Percentiles rank a stretch among this genome's conserved stretches.
Evolutionary conservation across 2,797 vertebrate species (phyloP).

Genomic region (Circus cinereus): DNA sequence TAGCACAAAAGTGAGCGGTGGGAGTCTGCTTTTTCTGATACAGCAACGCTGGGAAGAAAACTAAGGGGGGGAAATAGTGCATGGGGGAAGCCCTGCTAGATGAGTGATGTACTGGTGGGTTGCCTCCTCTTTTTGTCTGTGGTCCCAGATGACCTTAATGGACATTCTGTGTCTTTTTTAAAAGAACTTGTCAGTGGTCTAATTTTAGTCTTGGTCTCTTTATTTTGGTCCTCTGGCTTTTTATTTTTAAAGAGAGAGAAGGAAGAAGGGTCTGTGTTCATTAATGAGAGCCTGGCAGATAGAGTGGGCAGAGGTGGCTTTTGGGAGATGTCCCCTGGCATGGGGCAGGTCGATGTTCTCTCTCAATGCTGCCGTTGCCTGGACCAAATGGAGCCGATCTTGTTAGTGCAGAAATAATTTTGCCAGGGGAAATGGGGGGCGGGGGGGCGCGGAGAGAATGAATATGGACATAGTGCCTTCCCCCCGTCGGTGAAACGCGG

Average conservation of each 20-base stretch:
- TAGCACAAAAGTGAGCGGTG: background rate
- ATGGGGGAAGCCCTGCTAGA: background rate
- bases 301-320: background rate
- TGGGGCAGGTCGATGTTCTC: background rate
- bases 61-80: background rate
- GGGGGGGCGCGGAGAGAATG: background rate
- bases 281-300: background rate
- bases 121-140: fast-evolving
- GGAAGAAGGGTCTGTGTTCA: background rate
- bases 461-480: background rate
- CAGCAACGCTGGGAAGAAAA: background rate
- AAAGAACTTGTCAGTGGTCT: background rate
- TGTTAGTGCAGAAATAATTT: constrained; percentile 20
- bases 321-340: background rate
- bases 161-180: background rate
- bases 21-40: background rate
- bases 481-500: fast-evolving
- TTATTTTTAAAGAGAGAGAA: background rate
- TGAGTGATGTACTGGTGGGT: background rate
- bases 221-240: background rate
- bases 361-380: background rate
- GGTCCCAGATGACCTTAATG: background rate
- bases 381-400: background rate
- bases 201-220: constrained; percentile 8
- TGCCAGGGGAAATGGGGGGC: background rate